Evolutionary conservation across 2,888 invertebrate species (phyloP), one percentile per base, ranked within the genome.

Genomic region (Dicycla oo): DNA sequence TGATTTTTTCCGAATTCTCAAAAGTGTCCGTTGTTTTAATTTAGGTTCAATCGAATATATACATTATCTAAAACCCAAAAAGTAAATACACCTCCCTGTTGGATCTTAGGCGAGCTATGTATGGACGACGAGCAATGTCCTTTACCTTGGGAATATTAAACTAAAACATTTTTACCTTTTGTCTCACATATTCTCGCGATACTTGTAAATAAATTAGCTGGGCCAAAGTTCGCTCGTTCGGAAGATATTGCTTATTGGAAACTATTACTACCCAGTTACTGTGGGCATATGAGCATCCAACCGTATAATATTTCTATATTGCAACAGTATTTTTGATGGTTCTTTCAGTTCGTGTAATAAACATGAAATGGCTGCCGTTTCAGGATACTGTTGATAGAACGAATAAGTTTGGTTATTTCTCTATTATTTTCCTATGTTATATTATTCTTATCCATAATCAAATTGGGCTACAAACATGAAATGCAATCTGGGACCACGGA

Each of bases 171-270:
- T 63, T 69, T 61, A 73, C 40, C 57, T 69, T 77, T 78, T 69
- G 69, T 73, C 69, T 78, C 70, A 74, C 69, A 75, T 73, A 75
- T 78, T 75, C 73, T 77, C 69, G 67, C 70, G 69, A 85, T 83
- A 89, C 86, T 85, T 87, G 82, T 91, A 90, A 89, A 91, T 89
- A 91, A 89, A 90, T 91, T 90, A 89, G 84, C 82, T 69, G 80
- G 80, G 80, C 87, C 86, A 85, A 89, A 88, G 85, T 85, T 85
- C 85, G 75, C 74, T 83, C 90, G 80, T 81, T 88, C 78, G 92
- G 89, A 93, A 93, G 91, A 90, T 90, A 93, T 92, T 92, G 93
- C 91, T 92, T 92, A 93, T 93, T 92, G 92, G 88, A 89, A 91
- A 91, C 91, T 91, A 91, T 91, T 90, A 91, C 85, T 82, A 83